Percentiles rank a stretch among this genome's conserved stretches.
phyloP scores from a whole-genome alignment of 2,113 vertebrate genomes.

The Guaruba guarouba region DNA sequence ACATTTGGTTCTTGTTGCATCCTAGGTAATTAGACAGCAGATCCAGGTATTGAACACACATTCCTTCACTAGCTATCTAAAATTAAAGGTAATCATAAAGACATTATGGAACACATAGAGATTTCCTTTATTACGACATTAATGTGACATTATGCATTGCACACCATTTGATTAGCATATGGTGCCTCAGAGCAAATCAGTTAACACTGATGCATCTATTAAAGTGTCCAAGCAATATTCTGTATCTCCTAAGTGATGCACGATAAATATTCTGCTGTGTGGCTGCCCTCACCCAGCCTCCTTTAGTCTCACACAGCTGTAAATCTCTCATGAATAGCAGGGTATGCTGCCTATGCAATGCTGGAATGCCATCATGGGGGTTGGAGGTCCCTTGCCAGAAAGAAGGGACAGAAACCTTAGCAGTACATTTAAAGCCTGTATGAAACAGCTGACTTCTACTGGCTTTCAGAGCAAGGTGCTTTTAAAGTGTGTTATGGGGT shows the following conservation, averaged over 20 bases:
- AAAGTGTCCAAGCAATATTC: slow-evolving; percentile 52
- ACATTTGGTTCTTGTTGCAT: slow-evolving; percentile 22
- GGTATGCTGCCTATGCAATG: neutral
- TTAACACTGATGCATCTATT: slow-evolving; percentile 62
- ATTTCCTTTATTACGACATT: slow-evolving; percentile 61
- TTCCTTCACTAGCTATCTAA: slow-evolving; percentile 52
- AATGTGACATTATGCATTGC: slow-evolving; percentile 63
- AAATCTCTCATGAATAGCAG: neutral
- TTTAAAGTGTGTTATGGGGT: neutral
- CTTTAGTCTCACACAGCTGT: neutral
- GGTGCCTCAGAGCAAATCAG: slow-evolving; percentile 65
- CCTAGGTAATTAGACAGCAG: slow-evolving; percentile 46
- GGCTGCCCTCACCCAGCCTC: neutral
- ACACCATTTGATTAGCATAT: slow-evolving; percentile 66
- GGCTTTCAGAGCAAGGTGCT: neutral
- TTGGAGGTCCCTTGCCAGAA: neutral
- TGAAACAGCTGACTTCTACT: neutral
- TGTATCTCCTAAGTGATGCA: slow-evolving; percentile 36
- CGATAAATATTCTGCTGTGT: neutral
- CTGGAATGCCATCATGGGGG: neutral
- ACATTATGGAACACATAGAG: slow-evolving; percentile 46
- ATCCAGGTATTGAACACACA: slow-evolving; percentile 52
- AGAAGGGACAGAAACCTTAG: neutral
- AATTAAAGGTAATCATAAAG: slow-evolving; percentile 73
- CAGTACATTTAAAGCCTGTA: neutral